These are phyloP conservation scores for Temnothorax ravouxi DNA, from an alignment of 2,888 invertebrate genomes.

Conservation along the genomic window DNA sequence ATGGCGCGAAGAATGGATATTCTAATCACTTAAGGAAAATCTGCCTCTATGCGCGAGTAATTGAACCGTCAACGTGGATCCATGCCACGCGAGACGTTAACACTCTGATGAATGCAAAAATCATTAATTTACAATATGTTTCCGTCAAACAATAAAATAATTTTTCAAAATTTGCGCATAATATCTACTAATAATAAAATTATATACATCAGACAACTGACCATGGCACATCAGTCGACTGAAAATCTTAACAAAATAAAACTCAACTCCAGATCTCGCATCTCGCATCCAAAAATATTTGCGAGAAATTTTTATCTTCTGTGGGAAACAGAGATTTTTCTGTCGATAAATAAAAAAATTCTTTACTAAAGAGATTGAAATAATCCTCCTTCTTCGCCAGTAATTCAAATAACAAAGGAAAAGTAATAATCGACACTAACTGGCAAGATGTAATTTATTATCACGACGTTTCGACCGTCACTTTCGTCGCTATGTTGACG, in stretches of 20 bases:
- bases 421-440: no score
- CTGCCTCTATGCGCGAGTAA: constrained; percentile 17
- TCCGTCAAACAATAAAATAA: background rate
- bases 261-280: background rate
- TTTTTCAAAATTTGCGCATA: background rate
- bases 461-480: no score
- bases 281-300: background rate
- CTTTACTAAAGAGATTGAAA: background rate
- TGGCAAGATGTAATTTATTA: no score
- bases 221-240: no score
- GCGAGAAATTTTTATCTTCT: background rate
- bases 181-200: background rate
- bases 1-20: constrained; percentile 55
- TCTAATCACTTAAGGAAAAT: constrained; percentile 56
- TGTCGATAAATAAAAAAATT: background rate
- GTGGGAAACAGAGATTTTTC: background rate
- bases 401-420: no score
- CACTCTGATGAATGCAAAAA: background rate
- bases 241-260: background rate
- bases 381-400: no score
- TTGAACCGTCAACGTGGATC: constrained; percentile 30
- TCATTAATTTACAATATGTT: background rate
- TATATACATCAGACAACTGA: no score
- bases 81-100: background rate
- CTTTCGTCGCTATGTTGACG: no score